Conservation (phyloP, 2,888 invertebrate genomes). For the Ennomos fuscantarius region DNA sequence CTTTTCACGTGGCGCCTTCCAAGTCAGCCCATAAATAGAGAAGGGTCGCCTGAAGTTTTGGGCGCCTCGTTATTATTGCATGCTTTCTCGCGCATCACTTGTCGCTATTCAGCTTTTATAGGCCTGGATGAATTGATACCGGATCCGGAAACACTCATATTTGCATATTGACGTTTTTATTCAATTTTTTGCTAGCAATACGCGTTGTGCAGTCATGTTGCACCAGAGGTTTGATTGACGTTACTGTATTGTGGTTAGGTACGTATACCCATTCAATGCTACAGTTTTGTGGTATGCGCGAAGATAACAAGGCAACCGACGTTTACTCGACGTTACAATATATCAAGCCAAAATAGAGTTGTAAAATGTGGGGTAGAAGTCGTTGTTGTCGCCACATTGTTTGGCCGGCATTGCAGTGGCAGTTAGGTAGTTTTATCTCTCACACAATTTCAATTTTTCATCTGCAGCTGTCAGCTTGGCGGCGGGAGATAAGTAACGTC, state of each 20-base stretch:
- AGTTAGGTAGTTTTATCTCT: slow-evolving; percentile 84
- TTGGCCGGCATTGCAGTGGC: slow-evolving; percentile 68
- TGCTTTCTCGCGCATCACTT: slow-evolving; percentile 62
- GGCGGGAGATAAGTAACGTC: slow-evolving; percentile 82
- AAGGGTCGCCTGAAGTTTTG: slow-evolving; percentile 75
- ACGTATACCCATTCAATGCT: background rate
- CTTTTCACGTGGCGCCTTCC: slow-evolving; percentile 75
- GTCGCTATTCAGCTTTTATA: slow-evolving; percentile 68
- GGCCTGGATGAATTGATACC: slow-evolving; percentile 66
- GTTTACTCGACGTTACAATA: slow-evolving; percentile 3
- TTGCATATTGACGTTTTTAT: slow-evolving; percentile 65
- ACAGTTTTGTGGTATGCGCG: background rate
- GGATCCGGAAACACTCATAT: slow-evolving; percentile 66
- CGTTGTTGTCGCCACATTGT: slow-evolving; percentile 72
- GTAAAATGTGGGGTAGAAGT: slow-evolving; percentile 39
- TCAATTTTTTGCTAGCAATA: slow-evolving; percentile 44
- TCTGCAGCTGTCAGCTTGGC: slow-evolving; percentile 83
- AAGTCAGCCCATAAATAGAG: slow-evolving; percentile 72
- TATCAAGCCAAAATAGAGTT: slow-evolving; percentile 36
- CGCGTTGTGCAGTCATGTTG: slow-evolving; percentile 24
- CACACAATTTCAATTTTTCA: slow-evolving; percentile 85
- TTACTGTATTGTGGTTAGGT: slow-evolving; percentile 10
- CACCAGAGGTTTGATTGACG: slow-evolving; percentile 31
- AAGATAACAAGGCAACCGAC: slow-evolving; percentile 3
- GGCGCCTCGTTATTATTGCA: slow-evolving; percentile 73